Conservation (phyloP, 2,113 vertebrate genomes). For the Thalassoma bifasciatum region DNA sequence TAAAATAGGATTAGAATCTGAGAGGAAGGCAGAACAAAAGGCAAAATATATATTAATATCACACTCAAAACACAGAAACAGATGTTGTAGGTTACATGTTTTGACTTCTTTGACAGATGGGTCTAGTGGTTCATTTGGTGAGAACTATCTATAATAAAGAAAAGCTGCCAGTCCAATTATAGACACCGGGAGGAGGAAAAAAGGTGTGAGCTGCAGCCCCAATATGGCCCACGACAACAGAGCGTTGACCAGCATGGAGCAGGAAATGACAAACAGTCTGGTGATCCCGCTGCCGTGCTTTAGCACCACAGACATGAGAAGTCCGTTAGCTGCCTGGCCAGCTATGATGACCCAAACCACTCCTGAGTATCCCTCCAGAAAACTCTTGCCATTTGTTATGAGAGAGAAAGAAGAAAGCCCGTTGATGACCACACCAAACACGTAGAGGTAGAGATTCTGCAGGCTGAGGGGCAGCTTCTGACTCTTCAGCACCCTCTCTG, state of each 20-base stretch:
- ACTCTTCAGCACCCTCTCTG: slow-evolving; percentile 89
- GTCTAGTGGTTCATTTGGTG: background rate
- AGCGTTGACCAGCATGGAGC: slow-evolving; percentile 92
- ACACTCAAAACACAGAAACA: background rate
- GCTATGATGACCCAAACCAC: slow-evolving; percentile 86
- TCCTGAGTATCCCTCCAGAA: slow-evolving; percentile 88
- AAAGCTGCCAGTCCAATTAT: slow-evolving; percentile 88
- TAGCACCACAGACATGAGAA: slow-evolving; percentile 94
- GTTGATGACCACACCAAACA: slow-evolving; percentile 90
- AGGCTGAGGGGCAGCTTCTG: slow-evolving; percentile 90
- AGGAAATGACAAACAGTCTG: slow-evolving; percentile 94
- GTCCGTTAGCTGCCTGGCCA: slow-evolving; percentile 90
- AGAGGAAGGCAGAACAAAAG: slow-evolving; percentile 37
- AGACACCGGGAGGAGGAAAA: slow-evolving; percentile 85
- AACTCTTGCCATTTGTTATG: slow-evolving; percentile 56
- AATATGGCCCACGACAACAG: slow-evolving; percentile 87
- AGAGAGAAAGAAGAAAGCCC: slow-evolving; percentile 78
- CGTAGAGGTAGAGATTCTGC: slow-evolving; percentile 94
- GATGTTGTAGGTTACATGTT: background rate
- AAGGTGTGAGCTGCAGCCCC: slow-evolving; percentile 87
- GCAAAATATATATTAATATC: slow-evolving; percentile 22
- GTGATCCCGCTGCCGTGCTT: slow-evolving; percentile 96
- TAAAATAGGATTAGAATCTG: slow-evolving; percentile 1
- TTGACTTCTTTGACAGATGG: background rate
- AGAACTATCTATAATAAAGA: slow-evolving; percentile 87